Percentiles rank a stretch among this genome's conserved stretches.
phyloP scores from a whole-genome alignment of 2,888 invertebrate species.

The Drosophila rubida region DNA sequence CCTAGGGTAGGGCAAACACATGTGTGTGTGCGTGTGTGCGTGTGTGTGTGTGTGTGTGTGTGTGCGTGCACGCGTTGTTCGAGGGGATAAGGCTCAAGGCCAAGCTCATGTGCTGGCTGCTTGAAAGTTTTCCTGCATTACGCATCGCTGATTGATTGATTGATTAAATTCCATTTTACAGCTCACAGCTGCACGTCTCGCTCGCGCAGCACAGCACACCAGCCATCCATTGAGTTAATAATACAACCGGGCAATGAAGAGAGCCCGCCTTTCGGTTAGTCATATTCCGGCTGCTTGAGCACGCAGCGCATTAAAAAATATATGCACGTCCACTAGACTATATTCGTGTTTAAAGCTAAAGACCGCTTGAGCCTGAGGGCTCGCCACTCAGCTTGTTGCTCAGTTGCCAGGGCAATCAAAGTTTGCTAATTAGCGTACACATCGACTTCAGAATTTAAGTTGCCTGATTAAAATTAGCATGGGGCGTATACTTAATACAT shows the following conservation, averaged over 20 bases:
- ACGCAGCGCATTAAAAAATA: conserved; percentile 46
- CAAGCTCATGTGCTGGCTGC: conserved; percentile 34
- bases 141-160: conserved; percentile 62
- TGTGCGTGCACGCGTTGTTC: background rate
- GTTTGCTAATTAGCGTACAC: conserved; percentile 65
- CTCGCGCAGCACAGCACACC: background rate
- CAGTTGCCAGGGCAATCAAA: conserved; percentile 58
- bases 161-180: conserved; percentile 57
- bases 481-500: conserved; percentile 52
- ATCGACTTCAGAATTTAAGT: conserved; percentile 27
- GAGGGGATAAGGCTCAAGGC: conserved; percentile 22
- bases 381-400: conserved; percentile 28
- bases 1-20: background rate
- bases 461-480: conserved; percentile 48
- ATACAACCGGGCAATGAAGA: conserved; percentile 26
- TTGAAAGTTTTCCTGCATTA: conserved; percentile 46
- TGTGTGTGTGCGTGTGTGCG: background rate
- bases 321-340: conserved; percentile 5
- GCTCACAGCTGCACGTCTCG: conserved; percentile 17
- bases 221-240: conserved; percentile 26
- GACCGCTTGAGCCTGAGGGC: conserved; percentile 39
- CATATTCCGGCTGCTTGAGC: conserved; percentile 57
- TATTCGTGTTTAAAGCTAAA: conserved; percentile 9
- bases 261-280: conserved; percentile 20
- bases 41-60: background rate